phyloP scores from a whole-genome alignment of 2,797 vertebrate species.

The Arnoldichthys spilopterus region DNA sequence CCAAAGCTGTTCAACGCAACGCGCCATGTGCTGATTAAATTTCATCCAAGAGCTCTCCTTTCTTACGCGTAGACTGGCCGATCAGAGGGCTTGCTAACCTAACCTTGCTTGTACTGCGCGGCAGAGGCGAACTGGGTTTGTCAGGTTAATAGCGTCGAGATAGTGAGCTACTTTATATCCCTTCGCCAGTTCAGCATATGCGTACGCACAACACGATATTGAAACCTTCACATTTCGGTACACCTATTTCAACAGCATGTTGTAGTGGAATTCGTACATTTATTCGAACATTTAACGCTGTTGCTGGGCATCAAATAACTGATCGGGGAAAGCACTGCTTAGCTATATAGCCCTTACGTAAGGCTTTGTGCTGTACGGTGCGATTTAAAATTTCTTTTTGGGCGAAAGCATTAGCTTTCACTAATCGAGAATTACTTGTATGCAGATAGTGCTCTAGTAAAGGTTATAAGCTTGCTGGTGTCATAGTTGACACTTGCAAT shows the following conservation, averaged over 20 bases:
- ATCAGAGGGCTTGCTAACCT: neutral
- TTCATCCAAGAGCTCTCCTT: too few relatives aligned
- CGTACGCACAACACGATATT: neutral
- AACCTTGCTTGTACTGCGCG: conserved; percentile 8
- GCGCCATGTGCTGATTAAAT: too few relatives aligned
- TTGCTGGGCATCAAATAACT: conserved; percentile 46
- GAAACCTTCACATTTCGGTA: conserved; percentile 26
- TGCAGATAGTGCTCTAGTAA: neutral
- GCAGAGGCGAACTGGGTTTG: too few relatives aligned
- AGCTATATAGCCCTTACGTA: conserved; percentile 58
- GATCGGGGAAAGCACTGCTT: conserved; percentile 47
- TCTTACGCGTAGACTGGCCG: too few relatives aligned
- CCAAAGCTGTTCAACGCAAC: too few relatives aligned
- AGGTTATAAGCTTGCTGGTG: neutral
- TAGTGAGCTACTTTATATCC: neutral
- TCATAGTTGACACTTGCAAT: neutral
- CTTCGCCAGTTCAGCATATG: conserved; percentile 18
- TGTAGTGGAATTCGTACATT: conserved; percentile 48
- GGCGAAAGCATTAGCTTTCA: conserved; percentile 49
- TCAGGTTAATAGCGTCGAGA: too few relatives aligned
- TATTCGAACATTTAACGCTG: conserved; percentile 32
- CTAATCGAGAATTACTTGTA: conserved; percentile 48
- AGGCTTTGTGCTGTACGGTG: conserved; percentile 52
- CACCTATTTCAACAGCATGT: conserved; percentile 16
- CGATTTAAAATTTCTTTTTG: conserved; percentile 33